Evolutionary conservation across 2,797 vertebrate genomes (phyloP), one percentile per base, ranked within the genome.

Genomic region (Pseudochirops corinnae): DNA sequence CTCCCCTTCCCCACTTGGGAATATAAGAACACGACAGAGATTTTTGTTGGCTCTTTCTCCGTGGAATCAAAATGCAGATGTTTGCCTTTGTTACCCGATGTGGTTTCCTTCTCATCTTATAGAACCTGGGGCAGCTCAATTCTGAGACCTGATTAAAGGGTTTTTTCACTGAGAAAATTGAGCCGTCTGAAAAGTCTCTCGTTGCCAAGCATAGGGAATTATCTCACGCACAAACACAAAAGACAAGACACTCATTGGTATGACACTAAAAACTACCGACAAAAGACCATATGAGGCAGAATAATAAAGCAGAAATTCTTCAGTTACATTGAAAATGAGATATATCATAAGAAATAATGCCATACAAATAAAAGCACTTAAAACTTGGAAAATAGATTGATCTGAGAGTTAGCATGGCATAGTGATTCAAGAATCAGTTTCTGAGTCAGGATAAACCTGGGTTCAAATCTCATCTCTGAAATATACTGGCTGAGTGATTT

Each of bases 211-310:
- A 33, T 56, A 39, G 24, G 74, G 50, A 46, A 0, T 55, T 87
- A 46, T 26, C 5, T 55, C 29, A 0, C 13, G 16, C 1, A 29
- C 57, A 4, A 14, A 0, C 0, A 29, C 21, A 3, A 92, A 87
- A 50, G 1, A 50, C 39, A 87, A 50, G 39, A 50, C 21, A 4
- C 39, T 87, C 39, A 87, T 50, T 50, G 3, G 1, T 87, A 12
- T 50, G 39, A 26, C 26, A 28, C 39, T 50, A 26, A 87, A 87
- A 26, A 87, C 31, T 50, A 24, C 39, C 26, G 10, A 50, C 21
- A 26, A 87, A 87, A 87, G 39, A 87, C 39, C 10, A 26, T 50
- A 26, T 46, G 39, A 87, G 39, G 24, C 24, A 11, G 7, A 0
- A 87, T 87, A 50, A 50, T 26, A 87, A 50, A 87, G 18, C 39